These are phyloP conservation scores for Ahaetulla prasina DNA, from an alignment of 2,113 vertebrate genomes.

Conservation along the genomic window DNA sequence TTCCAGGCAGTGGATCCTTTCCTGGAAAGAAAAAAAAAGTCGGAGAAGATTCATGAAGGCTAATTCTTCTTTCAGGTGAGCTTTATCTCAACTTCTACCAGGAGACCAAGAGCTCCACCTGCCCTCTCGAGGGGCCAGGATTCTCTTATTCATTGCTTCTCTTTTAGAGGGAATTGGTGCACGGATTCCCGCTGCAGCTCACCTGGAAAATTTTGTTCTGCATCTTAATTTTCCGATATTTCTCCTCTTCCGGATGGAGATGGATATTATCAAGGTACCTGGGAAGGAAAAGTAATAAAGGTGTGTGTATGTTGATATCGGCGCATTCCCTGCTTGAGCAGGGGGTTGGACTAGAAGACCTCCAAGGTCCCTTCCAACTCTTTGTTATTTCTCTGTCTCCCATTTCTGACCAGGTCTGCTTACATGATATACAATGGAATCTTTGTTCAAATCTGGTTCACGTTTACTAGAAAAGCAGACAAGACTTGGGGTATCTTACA, in stretches of 20 bases:
- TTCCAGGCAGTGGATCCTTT: constrained; percentile 83
- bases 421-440: no score
- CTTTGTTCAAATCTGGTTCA: background rate
- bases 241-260: constrained; percentile 88
- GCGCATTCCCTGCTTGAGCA: background rate
- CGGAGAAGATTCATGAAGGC: background rate
- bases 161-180: background rate
- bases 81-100: background rate
- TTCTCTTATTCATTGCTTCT: background rate
- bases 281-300: background rate
- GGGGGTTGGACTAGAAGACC: background rate
- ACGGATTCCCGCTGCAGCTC: background rate
- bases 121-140: background rate
- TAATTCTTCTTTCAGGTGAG: background rate
- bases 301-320: no score
- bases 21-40: constrained; percentile 59
- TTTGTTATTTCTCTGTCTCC: background rate
- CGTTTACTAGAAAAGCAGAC: background rate
- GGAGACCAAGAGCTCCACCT: background rate
- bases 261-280: constrained; percentile 94
- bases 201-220: constrained; percentile 96
- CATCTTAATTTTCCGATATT: constrained; percentile 88
- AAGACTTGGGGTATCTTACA: background rate
- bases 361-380: background rate
- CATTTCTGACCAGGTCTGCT: no score